phyloP scores from a whole-genome alignment of 2,888 invertebrate species.

The Polydrusus cervinus region DNA sequence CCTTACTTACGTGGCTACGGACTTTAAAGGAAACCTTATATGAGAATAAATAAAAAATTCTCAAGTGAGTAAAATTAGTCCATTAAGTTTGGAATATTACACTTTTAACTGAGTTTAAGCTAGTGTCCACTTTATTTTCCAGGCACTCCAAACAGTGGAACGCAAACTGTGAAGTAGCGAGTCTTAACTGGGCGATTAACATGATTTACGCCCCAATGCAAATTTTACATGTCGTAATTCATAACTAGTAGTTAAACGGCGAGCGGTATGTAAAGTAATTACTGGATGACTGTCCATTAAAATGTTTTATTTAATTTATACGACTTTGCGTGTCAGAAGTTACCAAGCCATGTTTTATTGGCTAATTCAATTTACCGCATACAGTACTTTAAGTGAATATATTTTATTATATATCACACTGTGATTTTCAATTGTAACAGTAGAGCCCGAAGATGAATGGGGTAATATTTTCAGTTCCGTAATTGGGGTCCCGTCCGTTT shows the following conservation, averaged over 20 bases:
- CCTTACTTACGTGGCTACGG: no score
- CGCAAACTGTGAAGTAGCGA: constrained; percentile 44
- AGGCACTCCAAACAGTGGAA: constrained; percentile 39
- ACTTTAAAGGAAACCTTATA: no score
- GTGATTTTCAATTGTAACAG: background rate
- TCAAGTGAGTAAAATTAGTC: no score
- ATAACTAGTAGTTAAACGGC: constrained; percentile 48
- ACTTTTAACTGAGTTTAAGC: constrained; percentile 14
- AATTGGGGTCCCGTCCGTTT: no score
- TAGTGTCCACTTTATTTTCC: constrained; percentile 8
- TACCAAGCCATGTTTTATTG: constrained; percentile 33
- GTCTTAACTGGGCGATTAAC: constrained; percentile 48
- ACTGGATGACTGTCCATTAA: constrained; percentile 49
- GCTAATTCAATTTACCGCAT: constrained; percentile 36
- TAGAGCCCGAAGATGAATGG: no score
- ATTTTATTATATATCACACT: background rate
- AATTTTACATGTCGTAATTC: constrained; percentile 49
- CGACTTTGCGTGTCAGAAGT: constrained; percentile 35
- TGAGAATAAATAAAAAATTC: no score
- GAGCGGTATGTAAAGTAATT: constrained; percentile 47
- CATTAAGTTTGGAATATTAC: no score
- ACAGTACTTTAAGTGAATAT: background rate
- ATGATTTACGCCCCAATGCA: constrained; percentile 47
- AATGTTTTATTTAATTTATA: constrained; percentile 45
- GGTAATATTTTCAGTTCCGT: no score